Evolutionary conservation across 2,113 vertebrate species (phyloP).

Genomic region (Barbus barbus): DNA sequence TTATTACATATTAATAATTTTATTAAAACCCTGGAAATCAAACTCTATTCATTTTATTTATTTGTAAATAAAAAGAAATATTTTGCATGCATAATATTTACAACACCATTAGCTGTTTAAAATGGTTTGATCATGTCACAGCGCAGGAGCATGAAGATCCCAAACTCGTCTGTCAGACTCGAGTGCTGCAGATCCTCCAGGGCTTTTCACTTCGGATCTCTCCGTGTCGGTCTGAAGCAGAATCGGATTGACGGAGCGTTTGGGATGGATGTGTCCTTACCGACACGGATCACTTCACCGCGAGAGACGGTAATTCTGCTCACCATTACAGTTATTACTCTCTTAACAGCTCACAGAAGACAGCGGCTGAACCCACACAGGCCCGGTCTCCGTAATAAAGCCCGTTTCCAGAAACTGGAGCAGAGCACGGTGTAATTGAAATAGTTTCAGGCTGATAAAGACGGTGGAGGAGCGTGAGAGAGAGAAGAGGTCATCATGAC

Average conservation of each 20-base stretch:
- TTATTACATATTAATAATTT: too few species aligned
- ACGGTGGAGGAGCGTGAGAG: background rate
- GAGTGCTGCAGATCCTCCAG: background rate
- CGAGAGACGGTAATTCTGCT: background rate
- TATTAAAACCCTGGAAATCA: too few species aligned
- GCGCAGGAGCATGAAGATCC: too few species aligned
- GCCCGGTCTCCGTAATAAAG: constrained; percentile 62
- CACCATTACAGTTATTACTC: constrained; percentile 9
- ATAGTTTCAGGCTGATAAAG: constrained; percentile 24
- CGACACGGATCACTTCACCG: background rate
- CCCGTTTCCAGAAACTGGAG: constrained; percentile 67
- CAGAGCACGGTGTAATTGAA: background rate
- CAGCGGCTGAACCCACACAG: background rate
- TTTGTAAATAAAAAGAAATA: too few species aligned
- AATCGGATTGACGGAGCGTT: background rate
- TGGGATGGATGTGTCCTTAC: background rate
- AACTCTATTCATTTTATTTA: too few species aligned
- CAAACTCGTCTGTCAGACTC: too few species aligned
- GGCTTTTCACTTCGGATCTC: background rate
- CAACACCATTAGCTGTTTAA: background rate
- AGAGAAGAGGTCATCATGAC: background rate
- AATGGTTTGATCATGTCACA: background rate
- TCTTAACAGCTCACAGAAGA: background rate
- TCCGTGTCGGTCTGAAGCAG: background rate
- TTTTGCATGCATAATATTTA: background rate